Base-by-base conservation (phyloP, 2,888 invertebrate species). In the Drosophila sordidula region DNA sequence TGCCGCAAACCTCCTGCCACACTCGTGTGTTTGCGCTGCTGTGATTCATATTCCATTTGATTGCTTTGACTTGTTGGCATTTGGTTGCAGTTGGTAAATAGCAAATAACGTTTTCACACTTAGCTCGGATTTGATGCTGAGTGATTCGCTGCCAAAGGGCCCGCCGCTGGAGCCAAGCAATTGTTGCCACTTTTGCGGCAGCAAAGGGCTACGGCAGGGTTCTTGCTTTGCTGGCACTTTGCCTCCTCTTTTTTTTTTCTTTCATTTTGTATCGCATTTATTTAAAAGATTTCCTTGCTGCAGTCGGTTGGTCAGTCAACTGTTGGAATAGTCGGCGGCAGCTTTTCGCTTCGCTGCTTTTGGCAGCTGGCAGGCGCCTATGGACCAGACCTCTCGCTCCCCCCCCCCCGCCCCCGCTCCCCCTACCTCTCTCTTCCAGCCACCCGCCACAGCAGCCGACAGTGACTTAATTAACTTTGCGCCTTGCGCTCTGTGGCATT, bases 391-490 rank as follows among this genome's bases (percentile, higher is more conserved):
- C 8, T n/a, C 0, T 14, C 14, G 8, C 18, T 3, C 12, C 9
- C 9, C 26, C n/a, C 34, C 8, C 0, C 18, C 14, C n/a, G n/a
- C 34, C 8, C 0, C 18, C 14, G 8, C 18, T 3, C 12, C 9
- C 9, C 26, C n/a, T 9, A n/a, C 34, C 1, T 5, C n/a, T 9
- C 14, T 8, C 18, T 12, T 12, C 2, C 12, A 38, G 47, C 32
- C 38, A n/a, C 26, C 38, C 9, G 39, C 9, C 22, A 29, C 22
- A n/a, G 16, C 56, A 45, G 12, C 41, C 34, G 38, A 11, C 38
- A 57, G 67, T 54, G 68, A 69, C 78, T 80, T 84, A 86, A 84
- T 86, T 84, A 86, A 86, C 83, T 84, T 86, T 82, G 55, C 49
- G 63, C 49, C 51, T 66, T 57, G 22, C 38, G 41, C 68, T 59